Percentiles rank a stretch among this genome's conserved stretches.
Conservation (phyloP, 1,140 invertebrate species). For the Scylla paramamosain region DNA sequence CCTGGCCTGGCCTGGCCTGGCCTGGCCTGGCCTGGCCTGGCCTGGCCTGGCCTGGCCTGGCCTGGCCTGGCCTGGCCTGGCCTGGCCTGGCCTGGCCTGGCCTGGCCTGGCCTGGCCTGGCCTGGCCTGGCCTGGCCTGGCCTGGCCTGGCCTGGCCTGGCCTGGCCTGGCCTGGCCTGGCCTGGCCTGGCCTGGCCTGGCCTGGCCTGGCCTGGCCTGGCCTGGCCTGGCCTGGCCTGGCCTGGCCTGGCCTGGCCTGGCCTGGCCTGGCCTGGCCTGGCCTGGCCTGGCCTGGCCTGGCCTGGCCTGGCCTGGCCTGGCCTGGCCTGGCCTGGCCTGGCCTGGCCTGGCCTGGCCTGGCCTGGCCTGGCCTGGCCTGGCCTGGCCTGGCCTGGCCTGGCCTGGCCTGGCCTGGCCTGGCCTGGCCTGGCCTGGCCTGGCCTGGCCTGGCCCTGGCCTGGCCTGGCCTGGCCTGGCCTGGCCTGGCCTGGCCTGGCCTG, state of each 20-base stretch:
- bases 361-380: constrained; percentile 29
- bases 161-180: constrained; percentile 40
- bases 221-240: constrained; percentile 46
- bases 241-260: constrained; percentile 59
- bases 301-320: constrained; percentile 52
- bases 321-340: constrained; percentile 42
- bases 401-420: constrained; percentile 37
- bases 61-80: constrained; percentile 46
- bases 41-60: constrained; percentile 59
- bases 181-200: constrained; percentile 54
- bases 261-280: constrained; percentile 55
- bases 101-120: constrained; percentile 54
- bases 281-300: constrained; percentile 65
- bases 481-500: constrained; percentile 53
- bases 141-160: constrained; percentile 42
- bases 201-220: constrained; percentile 47
- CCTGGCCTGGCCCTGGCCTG: constrained; percentile 17
- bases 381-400: constrained; percentile 44
- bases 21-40: constrained; percentile 48
- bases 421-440: constrained; percentile 35
- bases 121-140: constrained; percentile 54
- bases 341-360: constrained; percentile 46
- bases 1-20: constrained; percentile 49
- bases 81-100: constrained; percentile 67
- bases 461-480: constrained; percentile 28